Conservation (phyloP, 1,140 invertebrate species). For the Berghia stephanieae region DNA sequence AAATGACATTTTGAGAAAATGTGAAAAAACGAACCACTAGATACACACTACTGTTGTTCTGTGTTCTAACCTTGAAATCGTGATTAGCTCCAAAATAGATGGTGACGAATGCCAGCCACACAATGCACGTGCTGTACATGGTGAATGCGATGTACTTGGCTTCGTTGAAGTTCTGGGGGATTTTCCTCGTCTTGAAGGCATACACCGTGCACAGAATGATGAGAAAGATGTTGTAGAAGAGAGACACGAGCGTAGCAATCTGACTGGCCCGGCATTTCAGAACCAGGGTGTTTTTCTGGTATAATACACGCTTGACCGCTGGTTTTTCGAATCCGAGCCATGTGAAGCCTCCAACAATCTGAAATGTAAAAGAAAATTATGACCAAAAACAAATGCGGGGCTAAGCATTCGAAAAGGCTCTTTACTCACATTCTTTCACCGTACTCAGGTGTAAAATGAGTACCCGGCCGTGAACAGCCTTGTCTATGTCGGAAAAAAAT, state of each 20-base stretch:
- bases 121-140: conserved; percentile 89
- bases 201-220: conserved; percentile 79
- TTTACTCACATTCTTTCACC: too few species aligned
- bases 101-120: conserved; percentile 80
- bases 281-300: conserved; percentile 65
- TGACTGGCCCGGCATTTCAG: conserved; percentile 77
- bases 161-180: conserved; percentile 96
- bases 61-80: conserved; percentile 58
- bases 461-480: too few species aligned
- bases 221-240: conserved; percentile 80
- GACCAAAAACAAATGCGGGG: too few species aligned
- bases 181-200: conserved; percentile 85
- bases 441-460: too few species aligned
- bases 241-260: conserved; percentile 78
- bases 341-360: conserved; percentile 65
- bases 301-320: conserved; percentile 49
- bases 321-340: conserved; percentile 73
- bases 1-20: too few species aligned
- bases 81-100: conserved; percentile 74
- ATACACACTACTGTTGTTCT: too few species aligned
- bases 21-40: too few species aligned
- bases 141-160: conserved; percentile 94
- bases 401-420: too few species aligned
- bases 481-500: too few species aligned
- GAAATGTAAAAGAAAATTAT: too few species aligned